Base-by-base conservation (phyloP, 2,888 invertebrate genomes). In the Caenorhabditis becei region DNA sequence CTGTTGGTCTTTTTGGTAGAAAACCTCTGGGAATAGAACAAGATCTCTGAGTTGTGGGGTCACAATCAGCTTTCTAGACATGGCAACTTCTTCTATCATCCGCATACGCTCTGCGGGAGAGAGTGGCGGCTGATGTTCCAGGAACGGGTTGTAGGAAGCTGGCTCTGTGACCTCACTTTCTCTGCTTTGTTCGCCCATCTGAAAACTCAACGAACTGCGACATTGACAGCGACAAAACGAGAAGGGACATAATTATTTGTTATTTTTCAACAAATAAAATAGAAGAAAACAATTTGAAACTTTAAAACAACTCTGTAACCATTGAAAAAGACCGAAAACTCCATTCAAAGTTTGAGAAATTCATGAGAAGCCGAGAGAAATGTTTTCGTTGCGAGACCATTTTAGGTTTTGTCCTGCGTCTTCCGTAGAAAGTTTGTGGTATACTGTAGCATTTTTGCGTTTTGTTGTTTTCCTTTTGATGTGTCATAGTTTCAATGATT, bases 141-240 rank as follows among this genome's bases (percentile, higher is more conserved):
- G 11, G 24, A 77, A 77, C 28, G 66, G 77, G 26, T 62, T 23
- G 23, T n/a, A 69, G 1, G 61, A 54, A 16, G 53, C 26, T 18
- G 61, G 41, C 37, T 67, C 77, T 18, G 61, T 61, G 16, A 61
- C 18, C 18, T 62, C 59, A n/a, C 51, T 28, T n/a, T 75, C 75
- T 8, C 47, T 62, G 47, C 62, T 67, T 62, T 62, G 77, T 53
- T 77, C 77, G 54, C 67, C 67, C 77, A 77, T 77, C 67, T 77
- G 20, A 10, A 62, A 72, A 56, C 4, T 24, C 32, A 32, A 32
- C 32, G 32, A 10, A 32, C 10, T 32, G 4, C 32, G 32, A n/a
- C n/a, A n/a, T n/a, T n/a, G n/a, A n/a, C 20, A 23, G 24, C 23
- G 16, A 23, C 35, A 28, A 49, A 18, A 26, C 14, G 14, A 37